phyloP scores from a whole-genome alignment of 2,113 vertebrate species.

The Cavia aperea region DNA sequence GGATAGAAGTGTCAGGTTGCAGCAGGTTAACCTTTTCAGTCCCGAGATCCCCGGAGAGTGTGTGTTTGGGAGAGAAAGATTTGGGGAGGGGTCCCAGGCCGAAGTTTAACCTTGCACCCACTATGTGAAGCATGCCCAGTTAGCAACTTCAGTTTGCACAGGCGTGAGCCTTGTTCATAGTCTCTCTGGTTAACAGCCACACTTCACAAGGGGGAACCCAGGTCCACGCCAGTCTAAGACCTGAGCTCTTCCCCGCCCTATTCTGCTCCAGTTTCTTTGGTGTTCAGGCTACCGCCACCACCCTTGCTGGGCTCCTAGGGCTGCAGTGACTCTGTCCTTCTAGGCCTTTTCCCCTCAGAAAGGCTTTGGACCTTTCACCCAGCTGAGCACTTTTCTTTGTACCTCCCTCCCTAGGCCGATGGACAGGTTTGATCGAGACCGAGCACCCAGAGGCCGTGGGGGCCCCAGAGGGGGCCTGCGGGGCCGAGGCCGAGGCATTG shows the following conservation, averaged over 20 bases:
- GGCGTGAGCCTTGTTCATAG: background rate
- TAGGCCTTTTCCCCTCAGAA: background rate
- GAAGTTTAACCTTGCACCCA: conserved; percentile 1
- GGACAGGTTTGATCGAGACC: conserved; percentile 72
- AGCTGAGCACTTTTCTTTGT: background rate
- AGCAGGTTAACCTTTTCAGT: background rate
- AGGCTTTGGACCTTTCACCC: background rate
- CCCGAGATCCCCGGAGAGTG: background rate
- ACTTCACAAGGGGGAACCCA: background rate
- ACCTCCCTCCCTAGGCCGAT: conserved; percentile 65
- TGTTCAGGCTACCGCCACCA: background rate
- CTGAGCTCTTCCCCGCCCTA: background rate
- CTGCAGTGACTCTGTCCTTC: background rate
- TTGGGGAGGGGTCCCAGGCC: background rate
- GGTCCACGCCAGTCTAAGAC: background rate
- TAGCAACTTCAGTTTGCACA: background rate
- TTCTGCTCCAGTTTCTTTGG: background rate
- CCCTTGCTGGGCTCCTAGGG: background rate
- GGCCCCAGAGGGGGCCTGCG: conserved; percentile 74
- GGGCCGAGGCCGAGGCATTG: conserved; percentile 66
- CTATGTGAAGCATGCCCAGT: background rate
- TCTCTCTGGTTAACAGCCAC: background rate
- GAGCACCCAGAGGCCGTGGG: conserved; percentile 70
- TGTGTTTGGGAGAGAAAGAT: background rate
- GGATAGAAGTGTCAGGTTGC: background rate